Percentiles rank a stretch among this genome's conserved stretches.
Conservation (phyloP, 1,140 invertebrate genomes). For the Aphis craccivora region DNA sequence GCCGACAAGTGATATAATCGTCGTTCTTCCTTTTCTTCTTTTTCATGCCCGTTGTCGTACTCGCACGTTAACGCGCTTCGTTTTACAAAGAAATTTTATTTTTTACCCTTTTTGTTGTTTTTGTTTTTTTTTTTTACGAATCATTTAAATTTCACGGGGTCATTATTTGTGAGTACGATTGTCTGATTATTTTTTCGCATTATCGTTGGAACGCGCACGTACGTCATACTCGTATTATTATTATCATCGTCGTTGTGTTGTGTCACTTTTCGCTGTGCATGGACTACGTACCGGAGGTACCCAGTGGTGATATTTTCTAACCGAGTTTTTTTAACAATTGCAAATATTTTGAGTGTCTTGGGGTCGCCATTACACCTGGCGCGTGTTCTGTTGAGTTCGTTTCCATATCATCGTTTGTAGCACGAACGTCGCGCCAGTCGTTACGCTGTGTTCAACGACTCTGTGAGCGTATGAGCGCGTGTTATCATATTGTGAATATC, state of each 20-base stretch:
- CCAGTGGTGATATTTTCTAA: not conserved
- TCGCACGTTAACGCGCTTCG: not conserved
- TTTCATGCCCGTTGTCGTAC: not conserved
- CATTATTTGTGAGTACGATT: not conserved
- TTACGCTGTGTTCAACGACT: not conserved
- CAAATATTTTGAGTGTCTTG: not conserved
- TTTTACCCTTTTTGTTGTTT: not conserved
- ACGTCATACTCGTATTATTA: not conserved
- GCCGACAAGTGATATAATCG: conserved; percentile 22
- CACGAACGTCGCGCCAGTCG: not conserved
- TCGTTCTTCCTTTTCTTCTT: conserved; percentile 4
- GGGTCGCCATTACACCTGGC: not conserved
- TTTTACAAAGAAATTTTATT: not conserved
- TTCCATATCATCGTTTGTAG: not conserved
- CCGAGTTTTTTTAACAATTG: not conserved
- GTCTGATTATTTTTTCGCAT: not conserved
- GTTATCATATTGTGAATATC: not conserved
- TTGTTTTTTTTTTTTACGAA: not conserved
- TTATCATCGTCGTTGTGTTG: not conserved
- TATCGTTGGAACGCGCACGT: not conserved
- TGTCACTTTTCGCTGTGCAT: not conserved
- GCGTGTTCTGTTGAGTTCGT: not conserved
- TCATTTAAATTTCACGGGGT: not conserved
- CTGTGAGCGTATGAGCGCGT: not conserved
- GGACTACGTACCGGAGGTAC: not conserved